Base-by-base conservation (phyloP, 2,888 invertebrate species). In the Sesia bembeciformis region DNA sequence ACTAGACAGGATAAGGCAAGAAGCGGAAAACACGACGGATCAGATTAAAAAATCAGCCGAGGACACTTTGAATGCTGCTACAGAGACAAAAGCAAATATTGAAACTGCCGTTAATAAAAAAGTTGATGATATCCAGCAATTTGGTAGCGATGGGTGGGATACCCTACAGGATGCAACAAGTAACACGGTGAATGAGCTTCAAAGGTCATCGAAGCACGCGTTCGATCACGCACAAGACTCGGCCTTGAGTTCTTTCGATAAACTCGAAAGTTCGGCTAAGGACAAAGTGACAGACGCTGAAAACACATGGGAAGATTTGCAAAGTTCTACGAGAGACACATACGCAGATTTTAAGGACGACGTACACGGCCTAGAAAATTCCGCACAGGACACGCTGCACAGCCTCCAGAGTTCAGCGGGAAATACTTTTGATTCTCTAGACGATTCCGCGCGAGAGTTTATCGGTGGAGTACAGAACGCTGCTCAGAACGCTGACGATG, bases 341-440 rank as follows among this genome's bases (percentile, higher is more conserved):
- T 87, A 70, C 63, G 88, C 87, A 6, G 83, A 80, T 50, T 72
- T 83, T 57, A 79, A 70, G 58, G 87, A 88, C 58, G 87, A 88
- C 57, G 76, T 76, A n/a, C 73, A 79, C 58, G 81, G 83, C 53
- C 62, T 84, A 54, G 87, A 84, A 55, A 85, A 68, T 61, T 87
- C 87, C 3, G 76, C 84, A 1, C 87, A 88, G 60, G 88, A 88
- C 54, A 89, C 88, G 40, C 60, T 89, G 60, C 84, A 82, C 59
- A 88, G 88, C 61, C 86, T 89, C 69, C 89, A 88, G 63, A 89
- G 88, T 64, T 89, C 89, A 3, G 87, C 89, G 2, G 88, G 88
- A 4, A 84, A 89, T 56, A 89, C 88, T 3, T 89, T 88, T 53
- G 89, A 87, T 53, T 88, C 88, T 60, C 72, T 89, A 54, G 89